Conservation (phyloP, 2,797 vertebrate species). For the Notamacropus eugenii region DNA sequence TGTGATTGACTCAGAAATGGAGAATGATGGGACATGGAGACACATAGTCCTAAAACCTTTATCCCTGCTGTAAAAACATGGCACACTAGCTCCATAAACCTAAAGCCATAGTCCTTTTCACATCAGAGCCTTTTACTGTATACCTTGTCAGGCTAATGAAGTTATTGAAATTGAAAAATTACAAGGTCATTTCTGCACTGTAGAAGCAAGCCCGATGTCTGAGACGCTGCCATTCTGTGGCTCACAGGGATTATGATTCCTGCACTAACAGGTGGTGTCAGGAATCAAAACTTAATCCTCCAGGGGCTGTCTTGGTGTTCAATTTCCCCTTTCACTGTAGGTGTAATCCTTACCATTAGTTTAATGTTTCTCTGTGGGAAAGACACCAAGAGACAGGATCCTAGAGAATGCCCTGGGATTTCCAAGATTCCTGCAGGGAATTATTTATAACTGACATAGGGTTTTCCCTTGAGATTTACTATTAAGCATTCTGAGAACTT, state of each 20-base stretch:
- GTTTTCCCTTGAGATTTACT: constrained; percentile 43
- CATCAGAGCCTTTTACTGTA: constrained; percentile 1
- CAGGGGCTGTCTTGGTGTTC: constrained; percentile 36
- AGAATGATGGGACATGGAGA: neutral
- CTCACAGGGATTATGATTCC: constrained; percentile 42
- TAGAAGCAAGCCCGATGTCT: constrained; percentile 40
- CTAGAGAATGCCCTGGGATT: constrained; percentile 60
- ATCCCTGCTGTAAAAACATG: neutral
- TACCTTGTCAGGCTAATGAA: constrained; percentile 35
- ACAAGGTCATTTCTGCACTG: constrained; percentile 22
- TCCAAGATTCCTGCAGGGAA: constrained; percentile 55
- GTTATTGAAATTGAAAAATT: constrained; percentile 49
- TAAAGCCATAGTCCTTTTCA: neutral
- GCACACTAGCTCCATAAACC: neutral
- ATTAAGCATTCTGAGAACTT: neutral
- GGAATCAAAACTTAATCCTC: constrained; percentile 70
- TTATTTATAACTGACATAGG: constrained; percentile 50
- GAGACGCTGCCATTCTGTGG: constrained; percentile 34
- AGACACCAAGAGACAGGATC: constrained; percentile 62
- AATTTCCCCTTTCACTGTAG: constrained; percentile 73
- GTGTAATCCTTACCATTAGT: constrained; percentile 63
- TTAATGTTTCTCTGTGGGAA: constrained; percentile 69
- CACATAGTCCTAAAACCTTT: neutral
- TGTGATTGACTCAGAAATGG: constrained; percentile 50
- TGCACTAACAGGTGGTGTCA: constrained; percentile 68